These are phyloP conservation scores for Ciconia nigra DNA, from an alignment of 2,797 vertebrate species.

Conservation along the genomic window DNA sequence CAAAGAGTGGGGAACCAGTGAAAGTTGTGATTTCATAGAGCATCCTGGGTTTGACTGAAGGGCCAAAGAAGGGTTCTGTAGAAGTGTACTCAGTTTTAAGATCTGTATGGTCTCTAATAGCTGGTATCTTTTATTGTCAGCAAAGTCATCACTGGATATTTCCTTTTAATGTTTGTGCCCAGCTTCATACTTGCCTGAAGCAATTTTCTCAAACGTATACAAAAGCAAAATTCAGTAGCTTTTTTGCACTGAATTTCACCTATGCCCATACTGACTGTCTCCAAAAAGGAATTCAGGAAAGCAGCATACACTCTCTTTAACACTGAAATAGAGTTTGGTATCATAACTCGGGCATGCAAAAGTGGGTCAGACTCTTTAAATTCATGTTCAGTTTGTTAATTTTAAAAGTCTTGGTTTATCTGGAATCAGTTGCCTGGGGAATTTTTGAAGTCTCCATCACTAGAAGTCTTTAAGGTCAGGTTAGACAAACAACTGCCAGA, in stretches of 20 bases:
- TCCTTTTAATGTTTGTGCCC: neutral
- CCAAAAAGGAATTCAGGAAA: neutral
- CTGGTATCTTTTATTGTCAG: neutral
- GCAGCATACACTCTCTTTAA: neutral
- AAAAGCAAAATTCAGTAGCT: neutral
- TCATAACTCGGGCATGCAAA: neutral
- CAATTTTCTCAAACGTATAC: neutral
- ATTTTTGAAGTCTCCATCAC: neutral
- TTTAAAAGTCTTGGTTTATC: neutral
- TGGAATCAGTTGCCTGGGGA: neutral
- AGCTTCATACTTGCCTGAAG: neutral
- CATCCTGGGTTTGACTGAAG: neutral
- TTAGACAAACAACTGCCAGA: neutral
- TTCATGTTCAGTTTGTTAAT: neutral
- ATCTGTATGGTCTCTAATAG: neutral
- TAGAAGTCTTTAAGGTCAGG: neutral
- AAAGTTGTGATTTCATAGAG: neutral
- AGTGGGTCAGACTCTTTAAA: neutral
- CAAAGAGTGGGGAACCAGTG: neutral
- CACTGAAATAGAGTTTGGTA: neutral
- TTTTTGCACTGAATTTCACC: neutral
- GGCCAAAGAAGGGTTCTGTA: neutral
- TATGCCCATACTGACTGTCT: neutral
- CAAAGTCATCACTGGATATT: neutral
- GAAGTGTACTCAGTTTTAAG: neutral